Base-by-base conservation (phyloP, 1,140 invertebrate genomes). In the Pachyrhynchus sulphureomaculatus region DNA sequence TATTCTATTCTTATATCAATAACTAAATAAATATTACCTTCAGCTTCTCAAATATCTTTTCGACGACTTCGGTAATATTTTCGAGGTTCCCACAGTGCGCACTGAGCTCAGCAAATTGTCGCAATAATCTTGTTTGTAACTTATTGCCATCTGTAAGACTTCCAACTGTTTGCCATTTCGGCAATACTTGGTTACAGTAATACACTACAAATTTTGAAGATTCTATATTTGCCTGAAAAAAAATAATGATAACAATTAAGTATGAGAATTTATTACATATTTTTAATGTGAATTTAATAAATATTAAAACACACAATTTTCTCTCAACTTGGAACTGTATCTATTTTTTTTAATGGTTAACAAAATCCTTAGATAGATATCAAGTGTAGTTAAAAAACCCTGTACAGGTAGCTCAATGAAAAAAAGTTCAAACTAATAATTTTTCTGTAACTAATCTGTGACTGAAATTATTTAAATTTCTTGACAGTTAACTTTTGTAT, bases 131-230 rank as follows among this genome's bases (percentile, higher is more conserved):
- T 37, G 95, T 76, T 70, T 93, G 88, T 8, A 85, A 76, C 71
- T 92, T 86, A 63, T 83, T 82, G 32, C 85, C 86, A 69, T 87
- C 85, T 26, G 84, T 81, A 61, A 84, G 74, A 52, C 77, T 77
- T 18, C 70, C 70, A 59, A 86, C 80, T 48, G 80, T 77, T 65
- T 81, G 77, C 80, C 83, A 84, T 49, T 80, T 78, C 44, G 89
- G 87, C 51, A 96, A 74, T 29, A 96, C 86, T 83, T 93, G 84
- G 37, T 91, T 85, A 79, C 92, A 94, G 70, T 95, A 88, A 70
- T 94, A 95, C 4, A 83, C 82, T 9, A 96, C 85, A 79, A 95
- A 96, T 68, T 85, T 84, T 21, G 88, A 90, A 0, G 94, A 95
- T 76, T 92, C 87, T 9, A 95, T 88, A 78, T 92, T 91, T 58